Evolutionary conservation across 92 coral and sea anemone species (phyloP), one percentile per base, ranked within the genome.

Genomic region (Porites rus): DNA sequence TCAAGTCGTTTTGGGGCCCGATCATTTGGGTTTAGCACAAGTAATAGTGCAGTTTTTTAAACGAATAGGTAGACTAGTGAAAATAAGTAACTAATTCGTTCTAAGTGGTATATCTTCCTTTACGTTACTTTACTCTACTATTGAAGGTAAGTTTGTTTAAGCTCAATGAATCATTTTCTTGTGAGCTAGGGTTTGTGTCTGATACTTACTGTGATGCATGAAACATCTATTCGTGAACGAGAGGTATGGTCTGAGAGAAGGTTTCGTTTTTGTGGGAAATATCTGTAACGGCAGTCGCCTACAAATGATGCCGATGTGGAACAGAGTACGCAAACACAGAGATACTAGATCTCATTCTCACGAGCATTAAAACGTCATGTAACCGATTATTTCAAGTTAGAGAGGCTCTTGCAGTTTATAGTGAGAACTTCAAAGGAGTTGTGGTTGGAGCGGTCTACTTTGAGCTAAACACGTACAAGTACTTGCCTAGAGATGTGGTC

Each of bases 391-490:
- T 67, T 24, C 86, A 71, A 81, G 86, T 53, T 52, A 67, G 43
- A 4, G 74, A 66, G 50, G 64, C 82, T 79, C 64, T 64, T 72
- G 86, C 68, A 77, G 86, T 81, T 59, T 58, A 68, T 56, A 81
- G 59, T 51, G 68, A 69, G 54, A 54, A 56, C 56, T 71, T 53
- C 64, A 16, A 81, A 24, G n/a, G 77, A 38, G 18, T 63, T 81
- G 86, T 81, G 86, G 86, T 81, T 58, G 68, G 62, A 21, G 50
- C 86, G 86, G 86, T 65, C 13, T 43, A 28, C 86, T 81, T 81
- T 81, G 86, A 81, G 68, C 24, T 81, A 58, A 60, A 81, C 59
- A 71, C 69, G 31, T 17, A 54, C 69, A 71, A 81, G 77, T 25
- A 64, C 69, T 58, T 17, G 86, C 76, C 13, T 38, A 70, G 86